Evolutionary conservation across 2,797 vertebrate species (phyloP).

Genomic region (Esox lucius): DNA sequence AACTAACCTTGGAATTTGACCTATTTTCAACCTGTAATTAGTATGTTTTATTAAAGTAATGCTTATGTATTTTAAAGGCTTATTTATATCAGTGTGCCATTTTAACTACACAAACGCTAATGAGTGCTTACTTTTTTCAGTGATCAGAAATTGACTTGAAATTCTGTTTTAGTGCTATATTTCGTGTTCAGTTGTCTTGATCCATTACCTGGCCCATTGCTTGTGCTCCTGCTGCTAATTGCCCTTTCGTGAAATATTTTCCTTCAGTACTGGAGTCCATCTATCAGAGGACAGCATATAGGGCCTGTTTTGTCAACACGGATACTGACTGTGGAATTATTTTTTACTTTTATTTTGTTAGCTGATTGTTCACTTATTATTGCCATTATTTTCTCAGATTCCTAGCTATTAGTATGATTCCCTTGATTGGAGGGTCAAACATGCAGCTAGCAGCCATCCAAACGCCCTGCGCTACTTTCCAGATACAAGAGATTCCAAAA

Average conservation of each 20-base stretch:
- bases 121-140: not conserved
- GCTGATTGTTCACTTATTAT: not conserved
- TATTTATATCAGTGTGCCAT: too few relatives aligned
- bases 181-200: slow-evolving; percentile 17
- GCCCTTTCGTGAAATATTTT: slow-evolving; percentile 37
- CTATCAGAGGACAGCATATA: slow-evolving; percentile 11
- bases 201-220: slow-evolving; percentile 25
- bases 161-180: not conserved
- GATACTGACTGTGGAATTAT: not conserved
- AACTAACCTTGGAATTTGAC: not conserved
- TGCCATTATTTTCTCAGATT: not conserved
- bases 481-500: not conserved
- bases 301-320: slow-evolving; percentile 14
- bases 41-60: not conserved
- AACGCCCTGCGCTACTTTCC: not conserved
- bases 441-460: not conserved
- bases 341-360: not conserved
- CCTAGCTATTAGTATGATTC: too few relatives aligned
- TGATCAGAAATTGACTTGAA: not conserved
- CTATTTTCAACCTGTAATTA: not conserved
- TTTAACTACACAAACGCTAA: not conserved
- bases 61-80: slow-evolving; percentile 1
- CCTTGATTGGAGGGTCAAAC: not conserved
- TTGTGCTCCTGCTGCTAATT: slow-evolving; percentile 14
- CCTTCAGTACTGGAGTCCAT: slow-evolving; percentile 15